Evolutionary conservation across 2,797 vertebrate genomes (phyloP).

Genomic region (Cichlasoma orientale): DNA sequence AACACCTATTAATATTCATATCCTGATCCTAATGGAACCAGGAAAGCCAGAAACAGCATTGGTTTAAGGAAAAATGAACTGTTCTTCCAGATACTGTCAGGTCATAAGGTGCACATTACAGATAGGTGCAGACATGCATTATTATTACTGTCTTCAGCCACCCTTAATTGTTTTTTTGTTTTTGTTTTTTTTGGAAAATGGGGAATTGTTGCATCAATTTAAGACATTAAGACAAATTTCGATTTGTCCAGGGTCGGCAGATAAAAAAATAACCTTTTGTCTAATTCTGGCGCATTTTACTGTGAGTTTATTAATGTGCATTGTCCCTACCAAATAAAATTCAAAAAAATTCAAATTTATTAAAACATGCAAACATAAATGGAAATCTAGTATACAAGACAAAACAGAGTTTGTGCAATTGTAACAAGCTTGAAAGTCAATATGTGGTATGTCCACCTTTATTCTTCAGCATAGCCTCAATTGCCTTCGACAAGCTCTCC

Average conservation of each 20-base stretch:
- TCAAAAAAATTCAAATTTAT: too few species aligned
- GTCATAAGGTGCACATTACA: slow-evolving; percentile 8
- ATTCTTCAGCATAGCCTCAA: not conserved
- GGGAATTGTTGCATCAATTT: not conserved
- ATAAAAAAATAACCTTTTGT: too few species aligned
- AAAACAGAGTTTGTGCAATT: not conserved
- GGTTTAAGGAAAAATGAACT: slow-evolving; percentile 35
- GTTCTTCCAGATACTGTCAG: slow-evolving; percentile 26
- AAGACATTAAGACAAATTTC: too few species aligned
- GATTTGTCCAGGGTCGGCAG: too few species aligned
- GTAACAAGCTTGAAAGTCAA: not conserved
- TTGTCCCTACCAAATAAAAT: too few species aligned
- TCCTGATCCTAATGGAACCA: slow-evolving; percentile 40
- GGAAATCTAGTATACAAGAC: not conserved
- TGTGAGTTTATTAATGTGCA: too few species aligned
- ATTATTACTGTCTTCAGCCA: too few species aligned
- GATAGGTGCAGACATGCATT: not conserved
- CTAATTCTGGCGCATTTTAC: too few species aligned
- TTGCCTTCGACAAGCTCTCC: not conserved
- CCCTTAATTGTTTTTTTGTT: not conserved
- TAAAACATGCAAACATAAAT: not conserved
- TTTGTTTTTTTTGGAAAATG: not conserved
- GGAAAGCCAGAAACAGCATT: slow-evolving; percentile 35
- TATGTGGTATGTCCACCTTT: not conserved
- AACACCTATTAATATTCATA: slow-evolving; percentile 65